Evolutionary conservation across 2,797 vertebrate genomes (phyloP).

Genomic region (Pseudomugil gertrudae): DNA sequence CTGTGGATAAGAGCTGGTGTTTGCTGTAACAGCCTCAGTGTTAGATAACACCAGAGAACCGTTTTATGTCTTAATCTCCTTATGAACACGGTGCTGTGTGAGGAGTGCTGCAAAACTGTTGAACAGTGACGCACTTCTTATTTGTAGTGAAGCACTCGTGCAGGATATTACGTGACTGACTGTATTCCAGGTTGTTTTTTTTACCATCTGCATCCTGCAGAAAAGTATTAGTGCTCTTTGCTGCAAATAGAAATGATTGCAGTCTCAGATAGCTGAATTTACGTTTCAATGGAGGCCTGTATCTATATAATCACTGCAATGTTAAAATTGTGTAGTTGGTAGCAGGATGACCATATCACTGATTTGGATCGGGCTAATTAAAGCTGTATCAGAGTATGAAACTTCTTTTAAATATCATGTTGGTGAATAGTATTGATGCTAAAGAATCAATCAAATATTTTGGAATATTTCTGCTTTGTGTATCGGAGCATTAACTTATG

Average conservation of each 20-base stretch:
- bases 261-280: constrained; percentile 6
- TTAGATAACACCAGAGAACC: constrained; percentile 44
- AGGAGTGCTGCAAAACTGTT: constrained; percentile 39
- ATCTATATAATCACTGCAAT: not conserved
- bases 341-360: constrained; percentile 1
- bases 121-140: constrained; percentile 41
- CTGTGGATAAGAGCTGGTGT: constrained; percentile 33
- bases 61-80: constrained; percentile 63
- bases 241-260: constrained; percentile 23
- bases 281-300: constrained; percentile 4
- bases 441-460: constrained; percentile 2
- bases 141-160: constrained; percentile 24
- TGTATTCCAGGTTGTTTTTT: constrained; percentile 46
- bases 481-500: not conserved
- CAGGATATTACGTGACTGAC: constrained; percentile 36
- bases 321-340: not conserved
- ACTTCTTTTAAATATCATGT: constrained; percentile 10
- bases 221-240: constrained; percentile 30
- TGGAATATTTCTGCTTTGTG: not conserved
- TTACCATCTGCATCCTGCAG: constrained; percentile 43
- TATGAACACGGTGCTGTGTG: constrained; percentile 46
- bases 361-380: constrained; percentile 1
- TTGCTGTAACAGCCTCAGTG: constrained; percentile 39
- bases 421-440: constrained; percentile 1
- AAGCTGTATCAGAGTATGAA: not conserved